These are phyloP conservation scores for Scaeva pyrastri DNA, from an alignment of 2,888 invertebrate genomes.

Conservation along the genomic window DNA sequence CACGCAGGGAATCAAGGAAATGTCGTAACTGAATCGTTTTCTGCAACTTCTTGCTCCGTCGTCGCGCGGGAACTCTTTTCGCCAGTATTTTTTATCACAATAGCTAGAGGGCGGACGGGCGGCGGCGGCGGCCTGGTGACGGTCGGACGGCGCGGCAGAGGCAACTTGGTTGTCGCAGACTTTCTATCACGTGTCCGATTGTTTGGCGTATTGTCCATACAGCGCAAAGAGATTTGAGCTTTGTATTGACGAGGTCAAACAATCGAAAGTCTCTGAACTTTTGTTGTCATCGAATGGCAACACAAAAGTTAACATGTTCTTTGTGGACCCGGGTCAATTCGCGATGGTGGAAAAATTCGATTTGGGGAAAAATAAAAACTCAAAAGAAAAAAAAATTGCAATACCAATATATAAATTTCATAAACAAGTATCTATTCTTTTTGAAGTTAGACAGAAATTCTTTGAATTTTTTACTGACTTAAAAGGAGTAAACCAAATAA, in stretches of 20 bases:
- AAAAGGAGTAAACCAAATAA: too few species aligned
- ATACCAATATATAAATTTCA: too few species aligned
- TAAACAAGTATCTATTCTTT: too few species aligned
- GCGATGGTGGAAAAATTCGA: constrained; percentile 8
- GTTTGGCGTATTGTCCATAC: constrained; percentile 12
- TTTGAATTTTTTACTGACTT: too few species aligned
- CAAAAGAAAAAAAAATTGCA: too few species aligned
- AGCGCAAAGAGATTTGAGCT: constrained; percentile 25
- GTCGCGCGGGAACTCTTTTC: constrained; percentile 33
- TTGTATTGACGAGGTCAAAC: constrained; percentile 19
- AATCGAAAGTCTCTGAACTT: constrained; percentile 38
- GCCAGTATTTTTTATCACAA: background rate
- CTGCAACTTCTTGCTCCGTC: constrained; percentile 58
- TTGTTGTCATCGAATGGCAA: constrained; percentile 16
- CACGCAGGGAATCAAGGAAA: constrained; percentile 73
- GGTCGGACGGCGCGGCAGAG: background rate
- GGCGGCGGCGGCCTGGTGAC: background rate
- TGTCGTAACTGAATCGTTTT: constrained; percentile 71
- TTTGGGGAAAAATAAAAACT: background rate
- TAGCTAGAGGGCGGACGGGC: background rate
- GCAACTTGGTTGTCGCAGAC: constrained; percentile 25
- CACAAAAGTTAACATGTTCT: background rate
- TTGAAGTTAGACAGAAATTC: too few species aligned
- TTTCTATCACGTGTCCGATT: constrained; percentile 64
- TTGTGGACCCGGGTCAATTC: background rate